These are phyloP conservation scores for Xestia ashworthii DNA, from an alignment of 2,888 invertebrate species.

Conservation along the genomic window DNA sequence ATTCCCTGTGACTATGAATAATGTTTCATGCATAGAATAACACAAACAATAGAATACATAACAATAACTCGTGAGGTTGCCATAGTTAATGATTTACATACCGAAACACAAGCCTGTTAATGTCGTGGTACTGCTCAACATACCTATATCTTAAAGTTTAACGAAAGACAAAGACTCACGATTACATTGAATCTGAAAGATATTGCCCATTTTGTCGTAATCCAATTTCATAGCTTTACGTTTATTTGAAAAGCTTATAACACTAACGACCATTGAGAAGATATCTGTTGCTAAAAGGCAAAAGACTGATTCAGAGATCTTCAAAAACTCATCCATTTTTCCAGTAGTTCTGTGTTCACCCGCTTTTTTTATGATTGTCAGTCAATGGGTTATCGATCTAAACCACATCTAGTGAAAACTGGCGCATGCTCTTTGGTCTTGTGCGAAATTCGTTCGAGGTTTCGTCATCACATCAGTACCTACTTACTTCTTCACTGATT, in stretches of 20 bases:
- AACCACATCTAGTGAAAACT: slow-evolving; percentile 40
- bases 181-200: background rate
- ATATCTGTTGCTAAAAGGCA: background rate
- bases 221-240: background rate
- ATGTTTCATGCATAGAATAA: slow-evolving; percentile 53
- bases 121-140: slow-evolving; percentile 3
- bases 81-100: slow-evolving; percentile 42
- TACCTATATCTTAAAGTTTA: slow-evolving; percentile 3
- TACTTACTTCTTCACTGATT: slow-evolving; percentile 9
- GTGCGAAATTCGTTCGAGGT: slow-evolving; percentile 24
- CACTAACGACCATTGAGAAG: background rate
- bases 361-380: background rate
- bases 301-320: background rate
- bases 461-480: slow-evolving; percentile 24
- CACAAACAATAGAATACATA: slow-evolving; percentile 49
- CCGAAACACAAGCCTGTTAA: slow-evolving; percentile 13
- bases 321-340: slow-evolving; percentile 5
- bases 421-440: slow-evolving; percentile 30
- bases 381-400: slow-evolving; percentile 16
- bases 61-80: slow-evolving; percentile 23
- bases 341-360: background rate
- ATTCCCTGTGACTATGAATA: slow-evolving; percentile 52
- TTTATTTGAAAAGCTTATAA: background rate
- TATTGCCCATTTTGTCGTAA: background rate
- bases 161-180: background rate